These are phyloP conservation scores for Anodontia alba DNA, from an alignment of 2,888 invertebrate genomes.

Conservation along the genomic window DNA sequence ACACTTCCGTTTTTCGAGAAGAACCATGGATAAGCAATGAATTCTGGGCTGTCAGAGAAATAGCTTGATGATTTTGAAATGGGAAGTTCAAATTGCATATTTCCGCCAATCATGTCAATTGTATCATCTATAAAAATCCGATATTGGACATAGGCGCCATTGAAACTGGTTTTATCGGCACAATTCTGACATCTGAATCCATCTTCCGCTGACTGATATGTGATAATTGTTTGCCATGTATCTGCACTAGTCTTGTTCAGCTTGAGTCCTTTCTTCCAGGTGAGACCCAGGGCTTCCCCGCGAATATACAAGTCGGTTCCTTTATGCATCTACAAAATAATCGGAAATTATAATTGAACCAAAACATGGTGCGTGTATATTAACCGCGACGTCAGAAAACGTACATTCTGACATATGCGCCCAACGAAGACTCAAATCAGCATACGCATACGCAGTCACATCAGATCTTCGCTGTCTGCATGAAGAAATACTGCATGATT, in stretches of 20 bases:
- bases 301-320: slow-evolving; percentile 24
- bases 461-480: too few species aligned
- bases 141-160: slow-evolving; percentile 23
- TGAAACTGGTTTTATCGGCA: not conserved
- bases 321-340: slow-evolving; percentile 16
- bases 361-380: too few species aligned
- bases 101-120: slow-evolving; percentile 43
- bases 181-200: slow-evolving; percentile 30
- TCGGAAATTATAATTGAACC: too few species aligned
- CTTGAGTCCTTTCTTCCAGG: slow-evolving; percentile 17
- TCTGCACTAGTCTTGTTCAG: slow-evolving; percentile 23
- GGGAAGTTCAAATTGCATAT: slow-evolving; percentile 27
- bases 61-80: slow-evolving; percentile 21
- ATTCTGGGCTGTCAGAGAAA: slow-evolving; percentile 11
- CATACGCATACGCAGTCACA: too few species aligned
- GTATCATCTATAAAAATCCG: slow-evolving; percentile 27
- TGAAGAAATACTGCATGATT: too few species aligned
- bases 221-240: slow-evolving; percentile 26
- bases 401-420: too few species aligned
- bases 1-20: slow-evolving; percentile 6
- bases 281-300: slow-evolving; percentile 30
- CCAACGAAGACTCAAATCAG: too few species aligned
- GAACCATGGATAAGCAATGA: slow-evolving; percentile 34
- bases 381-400: too few species aligned
- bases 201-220: slow-evolving; percentile 12